Percentiles rank a stretch among this genome's conserved stretches.
Evolutionary conservation across 2,888 invertebrate genomes (phyloP).

Genomic region (Cerastis rubricosa): DNA sequence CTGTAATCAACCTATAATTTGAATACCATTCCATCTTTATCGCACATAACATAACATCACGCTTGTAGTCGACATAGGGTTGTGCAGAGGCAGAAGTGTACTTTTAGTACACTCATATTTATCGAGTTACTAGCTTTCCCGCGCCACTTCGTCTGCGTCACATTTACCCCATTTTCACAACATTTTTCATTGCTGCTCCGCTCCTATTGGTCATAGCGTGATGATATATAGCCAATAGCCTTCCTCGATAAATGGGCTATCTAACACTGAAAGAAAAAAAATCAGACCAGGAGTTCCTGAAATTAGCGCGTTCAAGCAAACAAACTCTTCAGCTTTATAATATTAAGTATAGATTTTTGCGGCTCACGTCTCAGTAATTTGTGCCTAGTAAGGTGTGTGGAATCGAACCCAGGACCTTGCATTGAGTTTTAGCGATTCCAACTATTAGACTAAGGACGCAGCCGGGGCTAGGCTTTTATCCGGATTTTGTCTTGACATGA

Average conservation of each 20-base stretch:
- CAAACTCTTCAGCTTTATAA: no score
- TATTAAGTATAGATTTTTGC: no score
- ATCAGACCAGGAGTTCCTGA: no score
- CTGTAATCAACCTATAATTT: slow-evolving; percentile 43
- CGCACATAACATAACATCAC: neutral
- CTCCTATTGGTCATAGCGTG: no score
- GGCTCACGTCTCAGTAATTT: neutral
- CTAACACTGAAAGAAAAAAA: no score
- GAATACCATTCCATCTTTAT: slow-evolving; percentile 38
- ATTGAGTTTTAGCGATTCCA: neutral
- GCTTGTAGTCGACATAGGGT: neutral
- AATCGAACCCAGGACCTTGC: neutral
- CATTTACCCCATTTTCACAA: no score
- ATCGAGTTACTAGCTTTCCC: no score
- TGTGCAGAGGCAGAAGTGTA: neutral
- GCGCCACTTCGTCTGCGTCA: no score
- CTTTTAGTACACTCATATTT: neutral
- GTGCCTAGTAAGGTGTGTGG: neutral
- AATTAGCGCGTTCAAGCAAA: no score
- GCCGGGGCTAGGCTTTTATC: neutral
- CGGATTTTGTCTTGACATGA: neutral
- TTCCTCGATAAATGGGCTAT: no score
- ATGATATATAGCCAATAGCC: no score
- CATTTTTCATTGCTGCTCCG: no score
- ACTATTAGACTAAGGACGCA: neutral